Evolutionary conservation across 2,888 invertebrate species (phyloP), one percentile per base, ranked within the genome.

Genomic region (Tetragnatha montana): DNA sequence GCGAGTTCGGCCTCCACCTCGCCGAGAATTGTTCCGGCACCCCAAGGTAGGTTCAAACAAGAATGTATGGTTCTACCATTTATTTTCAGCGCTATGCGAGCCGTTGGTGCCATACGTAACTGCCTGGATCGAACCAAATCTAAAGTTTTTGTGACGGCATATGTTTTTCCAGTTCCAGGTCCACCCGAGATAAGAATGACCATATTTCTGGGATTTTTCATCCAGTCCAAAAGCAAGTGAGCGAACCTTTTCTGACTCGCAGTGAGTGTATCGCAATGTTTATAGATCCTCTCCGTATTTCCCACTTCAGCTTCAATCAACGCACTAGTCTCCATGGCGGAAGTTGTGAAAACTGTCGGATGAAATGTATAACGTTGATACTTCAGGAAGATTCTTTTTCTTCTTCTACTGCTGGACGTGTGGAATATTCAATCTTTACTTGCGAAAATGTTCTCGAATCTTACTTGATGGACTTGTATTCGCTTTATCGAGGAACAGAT

Each of bases 401-500:
- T n/a, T n/a, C n/a, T n/a, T n/a, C n/a, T n/a, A n/a, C 6, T 0
- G 6, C 8, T 4, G 1, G 14, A 60, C 17, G 79, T 0, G 4
- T 0, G 1, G 79, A 86, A n/a, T 86, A 22, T 12, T 50, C n/a
- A 0, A 17, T 70, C 19, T 21, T 85, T 8, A 10, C 19, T 19
- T 85, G 85, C 17, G n/a, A 17, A 8, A 8, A 51, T 0, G 78
- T 85, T 4, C 0, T 79, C 1, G 17, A 4, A 0, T 49, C 78
- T 0, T 86, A 86, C n/a, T 35, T 86, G 71, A 79, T 51, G 71
- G 79, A 86, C 22, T 51, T 79, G 79, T 86, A 86, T 12, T 2
- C 71, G 8, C 47, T 86, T 22, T 79, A 51, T 21, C 12, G 4
- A 0, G 75, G 73, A 14, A 73, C 3, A 6, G n/a, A n/a, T n/a